phyloP scores from a whole-genome alignment of 2,797 vertebrate species.

The Lithobates pipiens region DNA sequence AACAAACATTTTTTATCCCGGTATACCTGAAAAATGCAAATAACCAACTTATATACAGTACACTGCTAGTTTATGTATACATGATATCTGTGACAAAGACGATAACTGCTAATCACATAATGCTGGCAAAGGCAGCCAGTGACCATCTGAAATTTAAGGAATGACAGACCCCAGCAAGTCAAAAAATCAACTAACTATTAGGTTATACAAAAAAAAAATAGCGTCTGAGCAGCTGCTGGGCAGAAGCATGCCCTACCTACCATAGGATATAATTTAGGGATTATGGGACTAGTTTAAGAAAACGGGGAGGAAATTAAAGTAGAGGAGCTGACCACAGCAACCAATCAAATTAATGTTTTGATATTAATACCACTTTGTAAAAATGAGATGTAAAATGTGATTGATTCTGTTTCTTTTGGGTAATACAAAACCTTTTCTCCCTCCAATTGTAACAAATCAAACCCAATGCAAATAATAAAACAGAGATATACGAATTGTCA shows the following conservation, averaged over 20 bases:
- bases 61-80: neutral
- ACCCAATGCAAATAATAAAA: neutral
- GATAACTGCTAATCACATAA: neutral
- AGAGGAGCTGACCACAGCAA: no score
- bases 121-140: neutral
- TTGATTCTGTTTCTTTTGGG: neutral
- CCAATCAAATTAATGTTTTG: no score
- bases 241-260: neutral
- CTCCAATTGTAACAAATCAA: neutral
- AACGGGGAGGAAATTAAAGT: no score
- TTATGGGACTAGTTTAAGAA: neutral
- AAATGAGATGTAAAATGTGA: no score
- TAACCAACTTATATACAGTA: neutral
- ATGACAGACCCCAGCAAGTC: no score
- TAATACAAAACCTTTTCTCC: neutral
- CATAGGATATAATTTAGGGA: neutral
- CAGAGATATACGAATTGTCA: neutral
- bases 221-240: neutral
- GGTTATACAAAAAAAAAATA: no score
- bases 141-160: neutral
- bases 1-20: slow-evolving; percentile 41
- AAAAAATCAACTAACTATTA: no score
- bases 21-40: neutral
- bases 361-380: no score
- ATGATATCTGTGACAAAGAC: no score